Evolutionary conservation across 2,888 invertebrate species (phyloP).

Genomic region (Callosobruchus maculatus): DNA sequence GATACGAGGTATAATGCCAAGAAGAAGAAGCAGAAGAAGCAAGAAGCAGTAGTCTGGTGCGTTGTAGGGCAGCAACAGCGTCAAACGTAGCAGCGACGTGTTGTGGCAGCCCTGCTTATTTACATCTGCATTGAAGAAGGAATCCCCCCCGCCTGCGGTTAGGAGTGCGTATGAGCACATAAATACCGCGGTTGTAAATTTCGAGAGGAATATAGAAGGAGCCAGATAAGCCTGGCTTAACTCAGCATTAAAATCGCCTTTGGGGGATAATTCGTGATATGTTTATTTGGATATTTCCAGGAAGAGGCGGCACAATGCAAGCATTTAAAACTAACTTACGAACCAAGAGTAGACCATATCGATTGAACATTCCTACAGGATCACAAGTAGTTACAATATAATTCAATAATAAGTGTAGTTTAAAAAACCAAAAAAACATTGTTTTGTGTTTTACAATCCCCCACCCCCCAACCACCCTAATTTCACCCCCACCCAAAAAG

Average conservation of each 20-base stretch:
- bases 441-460: too few relatives aligned
- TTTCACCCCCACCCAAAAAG: too few relatives aligned
- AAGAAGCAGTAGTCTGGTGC: too few relatives aligned
- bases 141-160: background rate
- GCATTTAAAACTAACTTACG: background rate
- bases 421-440: too few relatives aligned
- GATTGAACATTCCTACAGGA: too few relatives aligned
- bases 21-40: background rate
- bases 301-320: slow-evolving; percentile 28
- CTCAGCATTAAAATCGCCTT: slow-evolving; percentile 6
- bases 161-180: slow-evolving; percentile 6
- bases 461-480: too few relatives aligned
- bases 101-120: background rate
- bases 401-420: too few relatives aligned
- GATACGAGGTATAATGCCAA: background rate
- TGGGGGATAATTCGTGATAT: background rate
- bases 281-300: background rate
- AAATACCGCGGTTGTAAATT: slow-evolving; percentile 13
- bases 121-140: slow-evolving; percentile 7
- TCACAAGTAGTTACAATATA: too few relatives aligned
- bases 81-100: too few relatives aligned
- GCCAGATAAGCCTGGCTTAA: slow-evolving; percentile 6
- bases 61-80: background rate
- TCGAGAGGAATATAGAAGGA: slow-evolving; percentile 8
- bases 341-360: too few relatives aligned